Evolutionary conservation across 2,888 invertebrate species (phyloP), one percentile per base, ranked within the genome.

Genomic region (Amblyjoppa fuscipennis): DNA sequence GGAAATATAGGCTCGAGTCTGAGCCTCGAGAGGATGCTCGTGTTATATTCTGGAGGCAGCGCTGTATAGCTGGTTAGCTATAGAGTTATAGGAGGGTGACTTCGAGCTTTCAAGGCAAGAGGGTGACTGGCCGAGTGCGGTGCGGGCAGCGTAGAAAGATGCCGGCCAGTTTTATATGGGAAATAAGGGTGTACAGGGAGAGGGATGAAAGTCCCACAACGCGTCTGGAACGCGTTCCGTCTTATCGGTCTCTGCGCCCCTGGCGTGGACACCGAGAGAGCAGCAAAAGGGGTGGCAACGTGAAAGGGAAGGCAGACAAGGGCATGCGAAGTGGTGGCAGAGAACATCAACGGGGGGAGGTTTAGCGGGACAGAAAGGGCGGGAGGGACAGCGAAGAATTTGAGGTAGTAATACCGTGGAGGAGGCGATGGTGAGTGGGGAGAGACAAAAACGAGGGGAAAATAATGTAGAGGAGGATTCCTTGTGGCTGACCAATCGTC

Each of bases 161-260:
- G 77, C 77, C 77, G 51, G 77, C 41, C 73, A 84, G 71, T 84
- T 81, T 84, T 77, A 77, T 84, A 81, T 84, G 69, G 64, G 61
- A 77, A 81, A 84, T 81, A 84, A 84, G 78, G 70, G 70, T 53
- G 51, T 71, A 71, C 59, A 51, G 51, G 51, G 61, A 9, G 56
- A 71, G 59, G 85, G 80, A 86, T 78, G 81, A 86, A 87, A 84
- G 84, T 88, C 76, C 84, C 84, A 75, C 73, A 66, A 82, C 84
- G 84, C 70, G 83, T 79, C 84, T 74, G 89, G 88, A 86, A 88
- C 85, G 83, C 83, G 83, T 86, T 28, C 28, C 28, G 80, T 88
- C 88, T 89, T 87, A 90, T 89, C 90, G 87, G 87, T 69, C 85
- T 84, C 59, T 66, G 81, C 69, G 79, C 68, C 84, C 90, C 87